phyloP scores from a whole-genome alignment of 2,888 invertebrate genomes.

The Fabriciana adippe region DNA sequence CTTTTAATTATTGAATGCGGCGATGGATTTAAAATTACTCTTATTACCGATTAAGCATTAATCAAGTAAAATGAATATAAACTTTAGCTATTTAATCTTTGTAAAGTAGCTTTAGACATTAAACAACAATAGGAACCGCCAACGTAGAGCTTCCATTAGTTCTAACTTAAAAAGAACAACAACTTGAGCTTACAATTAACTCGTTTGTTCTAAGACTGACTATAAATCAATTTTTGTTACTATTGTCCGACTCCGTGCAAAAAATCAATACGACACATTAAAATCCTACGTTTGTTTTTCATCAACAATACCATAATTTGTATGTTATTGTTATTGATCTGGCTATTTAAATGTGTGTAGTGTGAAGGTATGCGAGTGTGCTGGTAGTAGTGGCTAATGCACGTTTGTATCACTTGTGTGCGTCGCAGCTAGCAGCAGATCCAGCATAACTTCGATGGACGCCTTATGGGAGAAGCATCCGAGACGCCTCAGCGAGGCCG shows the following conservation, averaged over 20 bases:
- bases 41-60: too few relatives aligned
- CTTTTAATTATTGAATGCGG: not conserved
- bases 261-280: not conserved
- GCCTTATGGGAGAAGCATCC: constrained; percentile 88
- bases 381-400: constrained; percentile 73
- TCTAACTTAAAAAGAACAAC: constrained; percentile 37
- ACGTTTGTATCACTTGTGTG: constrained; percentile 76
- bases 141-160: constrained; percentile 24
- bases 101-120: not conserved
- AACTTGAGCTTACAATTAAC: constrained; percentile 57
- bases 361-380: constrained; percentile 50
- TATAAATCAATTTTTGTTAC: constrained; percentile 23
- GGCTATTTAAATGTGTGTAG: constrained; percentile 5
- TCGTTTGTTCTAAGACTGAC: constrained; percentile 60
- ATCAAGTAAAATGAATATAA: too few relatives aligned
- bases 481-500: constrained; percentile 88
- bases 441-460: constrained; percentile 86
- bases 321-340: constrained; percentile 8
- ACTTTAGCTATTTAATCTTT: not conserved
- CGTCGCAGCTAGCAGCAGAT: constrained; percentile 80
- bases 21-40: too few relatives aligned
- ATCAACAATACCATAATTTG: not conserved
- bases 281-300: constrained; percentile 1
- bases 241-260: constrained; percentile 1
- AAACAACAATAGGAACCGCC: constrained; percentile 36